Evolutionary conservation across 2,888 invertebrate species (phyloP), one percentile per base, ranked within the genome.

Genomic region (Drosophila birchii): DNA sequence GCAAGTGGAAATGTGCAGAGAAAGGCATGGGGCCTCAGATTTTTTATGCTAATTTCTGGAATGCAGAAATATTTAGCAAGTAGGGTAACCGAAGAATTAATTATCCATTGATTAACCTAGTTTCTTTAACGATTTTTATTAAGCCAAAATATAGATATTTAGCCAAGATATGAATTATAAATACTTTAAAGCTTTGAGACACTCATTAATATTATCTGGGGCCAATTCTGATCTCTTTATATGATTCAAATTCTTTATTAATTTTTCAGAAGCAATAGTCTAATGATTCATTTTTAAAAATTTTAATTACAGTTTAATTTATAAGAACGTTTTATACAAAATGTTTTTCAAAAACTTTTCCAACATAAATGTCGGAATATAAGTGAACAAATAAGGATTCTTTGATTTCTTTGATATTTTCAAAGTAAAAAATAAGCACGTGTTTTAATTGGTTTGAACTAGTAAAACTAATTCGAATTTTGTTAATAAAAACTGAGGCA

Each of bases 1-100:
- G 39, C 73, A 81, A 44, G 29, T 73, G 66, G 51, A 41, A 55
- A 55, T 44, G 49, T 8, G 38, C 29, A 23, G 66, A 16, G 39
- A 56, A 69, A 69, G 56, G 61, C 34, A 12, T 45, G 18, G 29
- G 29, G 18, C 34, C 16, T 6, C n/a, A 38, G 41, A 58, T 58
- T n/a, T 58, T 38, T 43, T 16, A 16, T 26, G 36, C 20, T 39
- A 18, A 38, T 57, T 44, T 51, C 20, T 41, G 9, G 18, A 68
- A 49, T 36, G 20, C 8, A 41, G 34, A 14, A 38, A 16, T 3
- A 45, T 39, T 49, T 14, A 12, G 3, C 0, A 41, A 49, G 32
- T 34, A 32, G 26, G 45, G n/a, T 57, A 60, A 57, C n/a, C 34
- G 9, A 23, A 9, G 16, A 34, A 29, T 64, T 20, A 20, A 39